phyloP scores from a whole-genome alignment of 1,140 invertebrate genomes.

The Drosophila novamexicana region DNA sequence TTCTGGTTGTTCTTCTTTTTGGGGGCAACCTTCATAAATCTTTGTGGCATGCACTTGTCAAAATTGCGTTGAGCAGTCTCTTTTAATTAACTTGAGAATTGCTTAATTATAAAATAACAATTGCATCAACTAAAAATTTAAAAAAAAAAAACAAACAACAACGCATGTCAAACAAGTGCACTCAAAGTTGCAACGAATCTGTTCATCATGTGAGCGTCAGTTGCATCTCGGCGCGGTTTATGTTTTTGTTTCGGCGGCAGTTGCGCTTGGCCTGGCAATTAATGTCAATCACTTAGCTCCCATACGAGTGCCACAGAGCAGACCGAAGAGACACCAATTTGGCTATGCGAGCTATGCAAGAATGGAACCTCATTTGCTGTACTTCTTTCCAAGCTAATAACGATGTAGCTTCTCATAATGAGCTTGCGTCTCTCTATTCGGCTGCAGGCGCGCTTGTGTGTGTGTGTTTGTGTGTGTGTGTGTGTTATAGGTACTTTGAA shows the following conservation, averaged over 20 bases:
- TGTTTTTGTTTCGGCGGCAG: slow-evolving; percentile 4
- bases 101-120: slow-evolving; percentile 63
- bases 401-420: slow-evolving; percentile 22
- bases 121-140: slow-evolving; percentile 27
- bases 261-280: slow-evolving; percentile 60
- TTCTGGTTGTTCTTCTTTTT: slow-evolving; percentile 34
- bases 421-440: not conserved
- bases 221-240: slow-evolving; percentile 29
- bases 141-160: slow-evolving; percentile 5
- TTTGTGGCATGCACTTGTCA: slow-evolving; percentile 56
- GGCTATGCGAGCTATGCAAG: slow-evolving; percentile 28
- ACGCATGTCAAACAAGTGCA: slow-evolving; percentile 60
- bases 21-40: slow-evolving; percentile 65
- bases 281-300: slow-evolving; percentile 67
- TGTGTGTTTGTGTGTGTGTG: no score
- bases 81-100: slow-evolving; percentile 70
- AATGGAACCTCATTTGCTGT: slow-evolving; percentile 2
- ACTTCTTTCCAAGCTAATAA: slow-evolving; percentile 10
- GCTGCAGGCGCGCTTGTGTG: not conserved
- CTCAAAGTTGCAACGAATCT: not conserved
- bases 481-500: slow-evolving; percentile 2
- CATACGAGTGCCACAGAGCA: slow-evolving; percentile 12
- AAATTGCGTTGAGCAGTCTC: slow-evolving; percentile 46
- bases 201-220: slow-evolving; percentile 43
- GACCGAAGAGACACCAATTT: slow-evolving; percentile 35